Conservation (phyloP, 1,140 invertebrate genomes). For the Eumeta japonica region DNA sequence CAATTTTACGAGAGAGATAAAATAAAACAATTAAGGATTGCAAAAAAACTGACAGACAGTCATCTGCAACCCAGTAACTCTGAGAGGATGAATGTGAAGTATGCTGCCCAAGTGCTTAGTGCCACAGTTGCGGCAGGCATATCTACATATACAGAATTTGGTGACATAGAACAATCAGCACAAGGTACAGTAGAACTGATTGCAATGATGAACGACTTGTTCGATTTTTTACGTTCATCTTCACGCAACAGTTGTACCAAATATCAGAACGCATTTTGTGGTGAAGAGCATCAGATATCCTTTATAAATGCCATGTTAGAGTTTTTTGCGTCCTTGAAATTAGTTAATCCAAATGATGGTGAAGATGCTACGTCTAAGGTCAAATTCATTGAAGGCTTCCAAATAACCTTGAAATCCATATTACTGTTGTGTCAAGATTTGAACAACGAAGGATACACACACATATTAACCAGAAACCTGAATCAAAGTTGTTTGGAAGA, state of each 20-base stretch:
- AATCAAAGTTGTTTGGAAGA: conserved; percentile 30
- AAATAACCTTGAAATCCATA: conserved; percentile 17
- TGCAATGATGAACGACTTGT: conserved; percentile 11
- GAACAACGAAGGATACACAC: conserved; percentile 13
- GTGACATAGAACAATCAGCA: conserved; percentile 7
- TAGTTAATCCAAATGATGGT: conserved; percentile 10
- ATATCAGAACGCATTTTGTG: conserved; percentile 11
- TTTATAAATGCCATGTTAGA: conserved; percentile 13
- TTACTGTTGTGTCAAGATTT: conserved; percentile 16
- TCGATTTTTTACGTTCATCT: conserved; percentile 11
- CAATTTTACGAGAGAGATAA: conserved; percentile 17
- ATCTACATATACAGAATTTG: conserved; percentile 7
- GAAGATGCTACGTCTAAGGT: conserved; percentile 8
- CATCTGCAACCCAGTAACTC: conserved; percentile 7
- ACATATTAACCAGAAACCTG: conserved; percentile 18
- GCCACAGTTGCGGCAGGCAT: conserved; percentile 8
- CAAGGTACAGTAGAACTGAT: conserved; percentile 9
- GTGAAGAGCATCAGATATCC: conserved; percentile 8
- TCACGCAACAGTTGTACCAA: not conserved
- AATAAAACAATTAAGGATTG: conserved; percentile 9
- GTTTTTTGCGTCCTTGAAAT: conserved; percentile 11
- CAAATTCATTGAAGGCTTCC: conserved; percentile 13
- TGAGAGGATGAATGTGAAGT: conserved; percentile 7
- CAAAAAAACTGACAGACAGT: conserved; percentile 10
- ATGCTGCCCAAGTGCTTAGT: conserved; percentile 9